These are phyloP conservation scores for Stichopus chloronotus DNA, from an alignment of 35 echinoderm and acorn worm species.

Conservation along the genomic window DNA sequence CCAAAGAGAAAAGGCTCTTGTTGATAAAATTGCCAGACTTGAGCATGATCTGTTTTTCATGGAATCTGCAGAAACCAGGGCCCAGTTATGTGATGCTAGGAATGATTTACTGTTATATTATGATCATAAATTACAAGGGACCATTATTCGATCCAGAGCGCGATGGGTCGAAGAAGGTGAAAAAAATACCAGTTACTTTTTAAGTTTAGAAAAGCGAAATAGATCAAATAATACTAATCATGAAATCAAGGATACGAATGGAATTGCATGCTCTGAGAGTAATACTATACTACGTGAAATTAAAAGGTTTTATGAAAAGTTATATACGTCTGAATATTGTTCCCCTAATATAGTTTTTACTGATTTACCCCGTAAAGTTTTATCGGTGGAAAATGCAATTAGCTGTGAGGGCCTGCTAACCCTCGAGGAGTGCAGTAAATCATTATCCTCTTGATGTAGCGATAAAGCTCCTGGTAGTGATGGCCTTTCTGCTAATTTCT, in stretches of 20 bases:
- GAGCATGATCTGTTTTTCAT: background rate
- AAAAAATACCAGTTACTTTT: background rate
- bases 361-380: background rate
- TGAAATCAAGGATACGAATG: background rate
- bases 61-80: background rate
- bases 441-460: background rate
- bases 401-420: background rate
- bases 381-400: background rate
- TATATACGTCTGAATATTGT: background rate
- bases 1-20: background rate
- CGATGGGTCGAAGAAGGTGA: background rate
- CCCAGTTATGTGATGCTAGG: background rate
- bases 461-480: slow-evolving; percentile 28
- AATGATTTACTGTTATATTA: background rate
- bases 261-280: background rate
- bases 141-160: background rate
- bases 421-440: slow-evolving; percentile 1
- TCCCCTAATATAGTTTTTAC: background rate
- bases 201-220: background rate
- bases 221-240: background rate
- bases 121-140: slow-evolving; percentile 24
- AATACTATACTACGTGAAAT: background rate
- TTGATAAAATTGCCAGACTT: background rate
- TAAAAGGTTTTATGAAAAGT: background rate
- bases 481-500: slow-evolving; percentile 1